Percentiles rank a stretch among this genome's conserved stretches.
Conservation (phyloP, 2,113 vertebrate species). For the Dipodomys stephensi region DNA sequence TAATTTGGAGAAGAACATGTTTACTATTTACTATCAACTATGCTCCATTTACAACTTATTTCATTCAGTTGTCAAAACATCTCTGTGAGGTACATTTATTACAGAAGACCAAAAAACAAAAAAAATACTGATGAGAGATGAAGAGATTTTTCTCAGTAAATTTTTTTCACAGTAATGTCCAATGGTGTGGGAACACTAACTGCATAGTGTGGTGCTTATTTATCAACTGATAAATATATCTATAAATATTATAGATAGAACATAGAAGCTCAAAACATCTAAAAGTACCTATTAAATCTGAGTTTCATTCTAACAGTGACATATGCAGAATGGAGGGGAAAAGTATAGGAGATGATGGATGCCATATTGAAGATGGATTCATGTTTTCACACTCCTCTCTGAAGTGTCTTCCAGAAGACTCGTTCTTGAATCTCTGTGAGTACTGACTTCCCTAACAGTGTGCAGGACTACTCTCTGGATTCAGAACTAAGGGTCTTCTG, state of each 20-base stretch:
- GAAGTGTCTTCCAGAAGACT: neutral
- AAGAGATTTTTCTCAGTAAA: neutral
- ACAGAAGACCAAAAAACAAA: constrained; percentile 40
- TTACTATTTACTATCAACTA: neutral
- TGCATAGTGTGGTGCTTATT: neutral
- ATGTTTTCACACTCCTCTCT: neutral
- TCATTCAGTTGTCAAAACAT: constrained; percentile 50
- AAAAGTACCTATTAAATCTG: neutral
- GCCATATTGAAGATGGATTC: neutral
- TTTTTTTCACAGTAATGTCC: neutral
- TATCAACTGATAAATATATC: neutral
- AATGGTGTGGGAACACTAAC: neutral
- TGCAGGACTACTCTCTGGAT: neutral
- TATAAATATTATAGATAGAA: neutral
- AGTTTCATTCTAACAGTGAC: neutral
- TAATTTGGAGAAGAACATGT: neutral
- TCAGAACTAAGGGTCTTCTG: neutral
- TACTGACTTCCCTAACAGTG: neutral
- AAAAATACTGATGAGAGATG: neutral
- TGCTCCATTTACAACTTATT: constrained; percentile 10
- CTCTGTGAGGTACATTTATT: constrained; percentile 1
- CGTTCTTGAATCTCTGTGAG: neutral
- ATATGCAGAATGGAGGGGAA: neutral
- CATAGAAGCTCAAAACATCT: neutral
- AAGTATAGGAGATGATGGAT: neutral